Percentiles rank a stretch among this genome's conserved stretches.
Conservation (phyloP, 1,140 invertebrate species). For the Drosophila willistoni region DNA sequence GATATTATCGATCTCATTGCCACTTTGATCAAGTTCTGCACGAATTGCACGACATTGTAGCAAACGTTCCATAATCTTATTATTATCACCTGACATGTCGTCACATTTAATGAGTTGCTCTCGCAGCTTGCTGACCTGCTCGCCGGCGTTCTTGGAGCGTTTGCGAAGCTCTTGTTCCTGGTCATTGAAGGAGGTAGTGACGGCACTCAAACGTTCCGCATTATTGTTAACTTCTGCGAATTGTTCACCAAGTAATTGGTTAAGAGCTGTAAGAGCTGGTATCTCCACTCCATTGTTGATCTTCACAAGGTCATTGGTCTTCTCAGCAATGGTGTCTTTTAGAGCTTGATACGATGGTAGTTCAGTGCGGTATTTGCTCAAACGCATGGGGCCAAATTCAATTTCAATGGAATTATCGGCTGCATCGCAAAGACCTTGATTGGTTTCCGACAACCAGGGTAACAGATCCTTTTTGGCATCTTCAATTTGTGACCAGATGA, state of each 20-base stretch:
- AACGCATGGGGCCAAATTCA: conserved; percentile 89
- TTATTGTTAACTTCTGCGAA: conserved; percentile 90
- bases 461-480: conserved; percentile 92
- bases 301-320: conserved; percentile 91
- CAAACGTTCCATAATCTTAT: conserved; percentile 91
- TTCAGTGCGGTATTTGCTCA: conserved; percentile 94
- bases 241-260: conserved; percentile 89
- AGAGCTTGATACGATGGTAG: conserved; percentile 90
- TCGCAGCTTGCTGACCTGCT: conserved; percentile 89
- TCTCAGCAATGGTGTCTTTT: conserved; percentile 89
- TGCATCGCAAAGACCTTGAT: conserved; percentile 89
- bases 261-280: conserved; percentile 88
- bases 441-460: conserved; percentile 92
- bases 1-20: conserved; percentile 88
- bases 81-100: conserved; percentile 94
- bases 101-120: conserved; percentile 95
- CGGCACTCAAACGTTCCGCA: conserved; percentile 89
- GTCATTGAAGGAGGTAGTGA: conserved; percentile 88
- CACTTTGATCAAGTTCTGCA: conserved; percentile 87
- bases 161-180: conserved; percentile 89
- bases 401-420: conserved; percentile 90
- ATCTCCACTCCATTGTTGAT: conserved; percentile 90
- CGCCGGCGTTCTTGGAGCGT: conserved; percentile 88
- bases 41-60: conserved; percentile 89
- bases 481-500: conserved; percentile 96